phyloP scores from a whole-genome alignment of 30 jellyfish, hydroid and myxozoan genomes.

The Hydractinia symbiolongicarpus region DNA sequence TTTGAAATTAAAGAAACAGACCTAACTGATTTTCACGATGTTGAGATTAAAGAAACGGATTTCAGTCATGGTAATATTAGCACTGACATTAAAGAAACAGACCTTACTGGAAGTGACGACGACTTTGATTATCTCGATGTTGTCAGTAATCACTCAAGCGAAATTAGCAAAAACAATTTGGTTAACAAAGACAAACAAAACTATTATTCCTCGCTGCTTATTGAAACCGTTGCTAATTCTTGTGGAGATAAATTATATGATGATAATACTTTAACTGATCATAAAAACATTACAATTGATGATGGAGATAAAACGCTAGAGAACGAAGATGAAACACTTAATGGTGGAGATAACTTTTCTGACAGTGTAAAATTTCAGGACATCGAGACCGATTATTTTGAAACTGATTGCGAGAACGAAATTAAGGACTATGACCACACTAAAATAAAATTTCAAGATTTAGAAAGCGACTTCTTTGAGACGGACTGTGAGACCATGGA shows the following conservation, averaged over 20 bases:
- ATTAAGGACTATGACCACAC: background rate
- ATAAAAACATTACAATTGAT: background rate
- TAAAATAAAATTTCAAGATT: background rate
- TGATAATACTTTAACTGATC: too few species aligned
- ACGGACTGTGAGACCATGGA: constrained; percentile 10
- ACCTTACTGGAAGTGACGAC: constrained; percentile 1
- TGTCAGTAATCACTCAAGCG: too few species aligned
- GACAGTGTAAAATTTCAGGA: background rate
- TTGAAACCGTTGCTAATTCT: too few species aligned
- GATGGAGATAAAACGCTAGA: background rate
- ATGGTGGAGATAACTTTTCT: background rate
- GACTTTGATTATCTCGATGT: background rate
- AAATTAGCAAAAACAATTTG: background rate
- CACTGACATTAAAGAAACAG: constrained; percentile 6
- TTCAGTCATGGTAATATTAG: background rate
- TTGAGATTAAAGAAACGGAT: constrained; percentile 3
- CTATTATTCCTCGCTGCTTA: too few species aligned
- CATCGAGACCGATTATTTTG: constrained; percentile 9
- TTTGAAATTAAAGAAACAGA: background rate
- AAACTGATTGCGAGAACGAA: constrained; percentile 6
- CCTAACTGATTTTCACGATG: background rate
- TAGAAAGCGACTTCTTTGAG: constrained; percentile 15
- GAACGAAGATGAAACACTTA: background rate
- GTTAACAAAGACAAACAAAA: background rate
- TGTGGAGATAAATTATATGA: too few species aligned